Evolutionary conservation across 2,113 vertebrate species (phyloP), one percentile per base, ranked within the genome.

Genomic region (Amazona guildingii): DNA sequence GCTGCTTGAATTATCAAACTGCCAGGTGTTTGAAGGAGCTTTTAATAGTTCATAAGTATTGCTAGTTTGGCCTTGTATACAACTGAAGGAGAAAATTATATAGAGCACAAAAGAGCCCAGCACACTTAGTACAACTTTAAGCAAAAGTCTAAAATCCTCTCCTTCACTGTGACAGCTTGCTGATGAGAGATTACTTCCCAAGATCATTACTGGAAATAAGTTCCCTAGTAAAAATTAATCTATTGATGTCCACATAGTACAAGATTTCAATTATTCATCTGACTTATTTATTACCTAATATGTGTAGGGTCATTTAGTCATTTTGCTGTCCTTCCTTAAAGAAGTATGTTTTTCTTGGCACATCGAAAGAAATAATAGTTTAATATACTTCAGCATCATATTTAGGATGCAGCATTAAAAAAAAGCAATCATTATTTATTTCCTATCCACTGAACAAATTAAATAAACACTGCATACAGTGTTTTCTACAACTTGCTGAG

Each of bases 261-360:
- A 96, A 97, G 92, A 95, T 95, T 96, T 97, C 82, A 98, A 97
- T 97, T 97, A 97, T 97, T 97, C 94, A 97, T 97, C 88, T n/a
- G 48, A 92, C 83, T 97, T 97, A 97, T 97, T 98, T 97, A 98
- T 98, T 95, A 95, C n/a, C 67, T 91, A 92, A 52, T 64, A 61
- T 75, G 70, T 46, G n/a, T 86, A 91, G 72, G 70, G 76, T 44
- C 96, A 95, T 93, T 97, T 94, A 95, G 79, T 79, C 49, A 93
- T 96, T 78, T 92, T 95, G 62, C 86, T 96, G 59, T 91, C 85
- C 66, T 95, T 66, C 54, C 69, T 96, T 94, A 48, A 88, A 90
- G 91, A 95, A 62, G 68, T 68, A n/a, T 95, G 72, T 82, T 94
- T 96, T 95, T 97, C 95, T 97, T 86, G 90, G 88, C 62, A 84